Evolutionary conservation across 2,113 vertebrate species (phyloP).

Genomic region (Mesoclemmys tuberculata): DNA sequence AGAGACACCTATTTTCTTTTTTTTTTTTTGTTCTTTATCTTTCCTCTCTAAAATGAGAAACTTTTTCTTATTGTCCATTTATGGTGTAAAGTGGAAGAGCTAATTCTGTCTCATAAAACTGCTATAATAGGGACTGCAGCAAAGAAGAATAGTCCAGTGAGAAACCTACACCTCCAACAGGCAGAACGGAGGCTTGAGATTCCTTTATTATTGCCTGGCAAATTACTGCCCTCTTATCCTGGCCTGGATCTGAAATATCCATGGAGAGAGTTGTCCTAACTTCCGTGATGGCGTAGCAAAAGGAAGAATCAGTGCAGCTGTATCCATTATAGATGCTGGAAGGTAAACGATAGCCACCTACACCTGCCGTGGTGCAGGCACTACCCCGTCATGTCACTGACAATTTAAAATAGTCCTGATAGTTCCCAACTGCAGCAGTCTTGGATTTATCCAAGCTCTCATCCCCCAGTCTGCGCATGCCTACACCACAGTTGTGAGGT

Average conservation of each 20-base stretch:
- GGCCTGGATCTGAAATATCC: neutral
- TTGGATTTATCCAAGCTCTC: neutral
- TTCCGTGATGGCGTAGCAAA: neutral
- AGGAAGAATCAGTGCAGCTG: neutral
- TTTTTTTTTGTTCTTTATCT: neutral
- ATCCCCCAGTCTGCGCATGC: too few relatives aligned
- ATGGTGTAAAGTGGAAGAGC: neutral
- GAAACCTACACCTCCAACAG: rapidly evolving
- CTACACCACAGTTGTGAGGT: neutral
- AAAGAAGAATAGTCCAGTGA: neutral
- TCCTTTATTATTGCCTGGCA: neutral
- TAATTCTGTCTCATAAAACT: neutral
- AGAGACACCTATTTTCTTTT: neutral
- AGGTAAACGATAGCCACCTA: neutral
- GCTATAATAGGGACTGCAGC: neutral
- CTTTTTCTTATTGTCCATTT: neutral
- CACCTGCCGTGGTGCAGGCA: neutral
- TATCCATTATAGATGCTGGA: neutral
- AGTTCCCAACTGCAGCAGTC: neutral
- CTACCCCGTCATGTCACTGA: neutral
- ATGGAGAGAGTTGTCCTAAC: neutral
- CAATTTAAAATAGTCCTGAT: neutral
- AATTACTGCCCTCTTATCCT: neutral
- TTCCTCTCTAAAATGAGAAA: neutral
- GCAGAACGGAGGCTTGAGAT: neutral